phyloP scores from a whole-genome alignment of 2,113 vertebrate species.

The Sylvicapra grimmia region DNA sequence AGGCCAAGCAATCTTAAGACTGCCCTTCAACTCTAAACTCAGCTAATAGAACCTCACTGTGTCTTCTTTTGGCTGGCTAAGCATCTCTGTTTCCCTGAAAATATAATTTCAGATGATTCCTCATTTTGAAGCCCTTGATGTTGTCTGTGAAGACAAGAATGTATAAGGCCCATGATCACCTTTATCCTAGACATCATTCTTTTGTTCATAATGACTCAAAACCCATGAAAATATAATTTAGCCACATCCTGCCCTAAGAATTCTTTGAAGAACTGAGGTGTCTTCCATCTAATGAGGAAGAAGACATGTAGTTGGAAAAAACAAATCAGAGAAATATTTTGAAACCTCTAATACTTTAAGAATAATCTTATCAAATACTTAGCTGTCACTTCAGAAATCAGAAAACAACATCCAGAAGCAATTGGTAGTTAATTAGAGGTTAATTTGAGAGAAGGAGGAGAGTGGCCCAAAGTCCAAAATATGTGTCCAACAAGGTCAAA shows the following conservation, averaged over 20 bases:
- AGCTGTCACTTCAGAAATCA: background rate
- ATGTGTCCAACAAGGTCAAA: background rate
- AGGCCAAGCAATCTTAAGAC: background rate
- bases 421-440: background rate
- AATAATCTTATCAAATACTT: background rate
- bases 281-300: background rate
- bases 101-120: background rate
- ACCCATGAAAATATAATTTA: background rate
- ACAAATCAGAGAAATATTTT: background rate
- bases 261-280: background rate
- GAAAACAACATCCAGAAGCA: background rate
- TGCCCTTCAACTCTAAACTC: background rate
- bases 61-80: background rate
- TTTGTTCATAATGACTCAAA: background rate
- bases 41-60: background rate
- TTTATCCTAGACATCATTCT: background rate
- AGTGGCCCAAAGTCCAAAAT: background rate
- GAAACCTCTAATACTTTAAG: background rate
- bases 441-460: background rate
- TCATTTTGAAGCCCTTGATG: background rate
- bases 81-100: background rate
- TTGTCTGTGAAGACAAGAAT: background rate
- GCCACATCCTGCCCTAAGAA: background rate
- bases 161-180: background rate
- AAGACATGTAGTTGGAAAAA: fast-evolving